Conservation (phyloP, 2,113 vertebrate genomes). For the Alosa alosa region DNA sequence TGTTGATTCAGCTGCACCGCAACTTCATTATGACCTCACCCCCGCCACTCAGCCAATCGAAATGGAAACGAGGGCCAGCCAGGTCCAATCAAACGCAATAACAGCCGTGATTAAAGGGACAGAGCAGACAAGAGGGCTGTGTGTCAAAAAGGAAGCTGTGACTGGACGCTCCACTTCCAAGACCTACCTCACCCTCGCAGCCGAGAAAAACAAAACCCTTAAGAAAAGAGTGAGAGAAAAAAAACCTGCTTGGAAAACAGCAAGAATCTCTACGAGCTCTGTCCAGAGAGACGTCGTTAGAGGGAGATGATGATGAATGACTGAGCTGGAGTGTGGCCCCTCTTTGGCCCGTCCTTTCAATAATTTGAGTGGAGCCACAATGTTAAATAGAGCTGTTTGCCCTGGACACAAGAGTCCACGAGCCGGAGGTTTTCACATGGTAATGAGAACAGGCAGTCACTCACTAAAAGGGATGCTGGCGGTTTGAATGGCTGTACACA, state of each 20-base stretch:
- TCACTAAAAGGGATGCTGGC: slow-evolving; percentile 11
- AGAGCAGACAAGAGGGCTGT: slow-evolving; percentile 15
- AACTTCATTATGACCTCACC: slow-evolving; percentile 57
- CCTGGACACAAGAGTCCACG: slow-evolving; percentile 42
- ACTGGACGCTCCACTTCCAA: slow-evolving; percentile 22
- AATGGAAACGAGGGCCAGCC: slow-evolving; percentile 42
- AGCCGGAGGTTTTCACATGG: slow-evolving; percentile 46
- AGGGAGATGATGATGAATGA: slow-evolving; percentile 52
- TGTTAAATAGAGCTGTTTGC: slow-evolving; percentile 44
- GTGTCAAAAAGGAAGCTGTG: slow-evolving; percentile 19
- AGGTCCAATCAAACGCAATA: slow-evolving; percentile 53
- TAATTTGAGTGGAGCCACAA: slow-evolving; percentile 35
- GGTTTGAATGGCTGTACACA: slow-evolving; percentile 37
- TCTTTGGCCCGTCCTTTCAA: slow-evolving; percentile 41
- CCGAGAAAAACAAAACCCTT: background rate
- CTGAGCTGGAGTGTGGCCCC: slow-evolving; percentile 27
- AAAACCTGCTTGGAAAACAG: slow-evolving; percentile 36
- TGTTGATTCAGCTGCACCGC: slow-evolving; percentile 56
- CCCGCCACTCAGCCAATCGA: slow-evolving; percentile 56
- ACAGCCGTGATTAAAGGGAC: slow-evolving; percentile 45
- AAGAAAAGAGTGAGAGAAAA: background rate
- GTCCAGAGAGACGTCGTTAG: background rate
- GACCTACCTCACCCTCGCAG: slow-evolving; percentile 1
- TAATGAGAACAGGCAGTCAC: slow-evolving; percentile 39
- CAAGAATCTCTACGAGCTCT: background rate